phyloP scores from a whole-genome alignment of 2,113 vertebrate genomes.

The Mellivora capensis region DNA sequence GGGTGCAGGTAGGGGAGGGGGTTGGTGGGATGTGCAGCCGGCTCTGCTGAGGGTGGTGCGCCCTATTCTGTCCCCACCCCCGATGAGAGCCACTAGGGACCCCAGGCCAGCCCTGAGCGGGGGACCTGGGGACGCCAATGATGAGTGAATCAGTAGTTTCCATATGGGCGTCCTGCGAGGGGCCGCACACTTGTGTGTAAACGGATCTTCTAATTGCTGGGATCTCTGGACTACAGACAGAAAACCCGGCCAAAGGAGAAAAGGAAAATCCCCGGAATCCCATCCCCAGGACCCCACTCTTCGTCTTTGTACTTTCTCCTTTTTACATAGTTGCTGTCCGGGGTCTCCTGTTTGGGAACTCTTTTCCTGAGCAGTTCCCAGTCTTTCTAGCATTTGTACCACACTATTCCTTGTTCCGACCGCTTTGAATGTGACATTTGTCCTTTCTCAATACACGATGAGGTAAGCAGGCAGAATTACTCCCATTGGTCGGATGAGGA shows the following conservation, averaged over 20 bases:
- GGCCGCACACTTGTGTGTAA: not conserved
- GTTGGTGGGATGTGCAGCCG: fast-evolving
- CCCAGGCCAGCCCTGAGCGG: not conserved
- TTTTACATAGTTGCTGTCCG: not conserved
- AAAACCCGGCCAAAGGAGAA: not conserved
- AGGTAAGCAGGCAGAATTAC: not conserved
- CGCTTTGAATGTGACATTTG: not conserved
- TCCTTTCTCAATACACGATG: not conserved
- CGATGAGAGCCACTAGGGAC: not conserved
- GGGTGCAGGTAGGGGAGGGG: not conserved
- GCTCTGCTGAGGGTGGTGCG: not conserved
- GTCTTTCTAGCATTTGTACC: not conserved
- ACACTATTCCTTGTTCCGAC: not conserved
- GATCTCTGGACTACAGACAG: not conserved
- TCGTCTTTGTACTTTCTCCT: too few relatives aligned
- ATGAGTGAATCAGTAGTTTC: not conserved
- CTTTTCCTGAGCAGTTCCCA: not conserved
- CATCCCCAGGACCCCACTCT: not conserved
- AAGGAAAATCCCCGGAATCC: not conserved
- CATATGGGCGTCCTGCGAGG: not conserved
- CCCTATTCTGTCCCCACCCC: too few relatives aligned
- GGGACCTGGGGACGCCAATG: not conserved
- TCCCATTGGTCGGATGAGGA: not conserved
- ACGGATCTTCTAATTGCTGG: not conserved
- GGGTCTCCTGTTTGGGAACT: not conserved